A percentile compares a stretch with the other conserved stretches of the same genome.
Conservation (phyloP, 2,113 vertebrate species). For the Brachypteracias leptosomus region DNA sequence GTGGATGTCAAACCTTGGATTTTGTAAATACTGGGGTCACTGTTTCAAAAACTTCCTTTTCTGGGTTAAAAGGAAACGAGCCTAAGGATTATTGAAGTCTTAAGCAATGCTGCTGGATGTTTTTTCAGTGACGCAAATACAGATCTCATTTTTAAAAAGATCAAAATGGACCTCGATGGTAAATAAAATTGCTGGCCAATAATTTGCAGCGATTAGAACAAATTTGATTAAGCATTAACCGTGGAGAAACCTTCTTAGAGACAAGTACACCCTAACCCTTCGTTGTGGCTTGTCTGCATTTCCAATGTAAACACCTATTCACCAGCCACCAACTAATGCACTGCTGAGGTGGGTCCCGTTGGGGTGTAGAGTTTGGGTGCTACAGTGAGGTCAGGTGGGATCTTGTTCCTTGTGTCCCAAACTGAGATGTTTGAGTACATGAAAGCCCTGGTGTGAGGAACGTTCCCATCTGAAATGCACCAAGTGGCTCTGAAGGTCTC, state of each 20-base stretch:
- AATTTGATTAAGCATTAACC: conserved; percentile 66
- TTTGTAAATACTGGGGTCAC: neutral
- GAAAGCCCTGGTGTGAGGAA: neutral
- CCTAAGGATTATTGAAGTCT: conserved; percentile 34
- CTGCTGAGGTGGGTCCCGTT: neutral
- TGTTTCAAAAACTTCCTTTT: conserved; percentile 34
- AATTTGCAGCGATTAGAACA: conserved; percentile 23
- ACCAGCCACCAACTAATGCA: fast-evolving
- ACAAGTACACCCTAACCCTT: neutral
- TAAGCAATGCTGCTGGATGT: conserved; percentile 50
- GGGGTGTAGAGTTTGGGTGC: neutral
- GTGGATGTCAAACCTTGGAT: conserved; percentile 1
- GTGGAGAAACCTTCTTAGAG: conserved; percentile 36
- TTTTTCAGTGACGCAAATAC: conserved; percentile 51
- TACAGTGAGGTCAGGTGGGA: neutral
- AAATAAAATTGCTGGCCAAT: conserved; percentile 40
- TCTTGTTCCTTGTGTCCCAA: neutral
- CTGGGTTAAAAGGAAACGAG: conserved; percentile 55
- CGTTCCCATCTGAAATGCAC: neutral
- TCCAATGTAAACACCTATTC: neutral
- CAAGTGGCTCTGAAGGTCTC: neutral
- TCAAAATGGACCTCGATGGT: conserved; percentile 10
- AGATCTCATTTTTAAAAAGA: conserved; percentile 38
- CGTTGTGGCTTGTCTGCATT: neutral
- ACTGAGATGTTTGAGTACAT: neutral